These are phyloP conservation scores for Phrynosoma platyrhinos DNA, from an alignment of 2,113 vertebrate genomes.

Conservation along the genomic window DNA sequence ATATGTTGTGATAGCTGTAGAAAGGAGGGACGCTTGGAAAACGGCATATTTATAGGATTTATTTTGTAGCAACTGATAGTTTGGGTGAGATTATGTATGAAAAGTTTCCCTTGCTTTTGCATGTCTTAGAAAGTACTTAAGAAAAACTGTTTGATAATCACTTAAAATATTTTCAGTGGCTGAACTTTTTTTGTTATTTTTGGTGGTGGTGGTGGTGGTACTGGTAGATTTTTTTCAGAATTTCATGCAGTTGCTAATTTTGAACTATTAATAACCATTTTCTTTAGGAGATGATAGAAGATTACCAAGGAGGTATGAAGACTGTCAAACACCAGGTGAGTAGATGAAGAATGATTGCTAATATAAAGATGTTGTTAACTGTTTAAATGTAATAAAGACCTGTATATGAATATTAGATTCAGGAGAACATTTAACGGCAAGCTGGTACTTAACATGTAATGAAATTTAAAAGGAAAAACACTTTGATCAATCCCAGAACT, in stretches of 20 bases:
- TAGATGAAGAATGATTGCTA: slow-evolving; percentile 21
- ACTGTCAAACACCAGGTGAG: slow-evolving; percentile 82
- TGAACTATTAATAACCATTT: slow-evolving; percentile 60
- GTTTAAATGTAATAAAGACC: not conserved
- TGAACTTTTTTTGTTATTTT: slow-evolving; percentile 4
- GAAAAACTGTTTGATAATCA: not conserved
- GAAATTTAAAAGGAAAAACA: slow-evolving; percentile 18
- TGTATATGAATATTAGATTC: slow-evolving; percentile 24
- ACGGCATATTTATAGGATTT: not conserved
- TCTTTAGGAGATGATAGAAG: slow-evolving; percentile 81
- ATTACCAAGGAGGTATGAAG: slow-evolving; percentile 80
- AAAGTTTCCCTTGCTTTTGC: not conserved
- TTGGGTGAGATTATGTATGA: not conserved
- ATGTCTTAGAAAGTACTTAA: not conserved
- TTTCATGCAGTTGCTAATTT: slow-evolving; percentile 36
- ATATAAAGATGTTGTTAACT: not conserved
- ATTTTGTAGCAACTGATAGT: not conserved
- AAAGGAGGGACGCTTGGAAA: not conserved
- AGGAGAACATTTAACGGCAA: too few relatives aligned
- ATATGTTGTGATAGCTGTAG: not conserved
- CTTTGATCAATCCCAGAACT: not conserved
- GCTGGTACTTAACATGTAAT: not conserved
- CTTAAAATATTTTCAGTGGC: not conserved
- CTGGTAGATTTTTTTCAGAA: slow-evolving; percentile 34
- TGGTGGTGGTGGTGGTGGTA: too few relatives aligned